Evolutionary conservation across 1,140 invertebrate species (phyloP).

Genomic region (Philaenus spumarius): DNA sequence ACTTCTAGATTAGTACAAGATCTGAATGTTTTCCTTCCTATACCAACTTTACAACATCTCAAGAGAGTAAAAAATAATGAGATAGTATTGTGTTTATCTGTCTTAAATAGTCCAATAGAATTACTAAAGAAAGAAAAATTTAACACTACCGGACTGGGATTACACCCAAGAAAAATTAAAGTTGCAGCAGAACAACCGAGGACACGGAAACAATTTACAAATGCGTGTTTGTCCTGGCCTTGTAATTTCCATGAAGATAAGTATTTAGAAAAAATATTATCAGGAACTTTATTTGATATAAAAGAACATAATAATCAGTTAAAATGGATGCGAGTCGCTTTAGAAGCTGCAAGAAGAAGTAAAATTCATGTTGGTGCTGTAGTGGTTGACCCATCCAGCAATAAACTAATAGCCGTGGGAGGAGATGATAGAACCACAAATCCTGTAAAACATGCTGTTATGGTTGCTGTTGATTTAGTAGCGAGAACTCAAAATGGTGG

Average conservation of each 20-base stretch:
- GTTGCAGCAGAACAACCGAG: constrained; percentile 56
- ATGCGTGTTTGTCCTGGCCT: constrained; percentile 63
- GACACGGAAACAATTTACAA: constrained; percentile 59
- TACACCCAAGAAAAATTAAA: constrained; percentile 42
- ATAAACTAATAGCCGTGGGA: constrained; percentile 57
- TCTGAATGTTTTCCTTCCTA: constrained; percentile 47
- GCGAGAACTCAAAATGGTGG: constrained; percentile 76
- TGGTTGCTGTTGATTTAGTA: constrained; percentile 80
- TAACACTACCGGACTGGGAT: constrained; percentile 40
- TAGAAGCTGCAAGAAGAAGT: constrained; percentile 39
- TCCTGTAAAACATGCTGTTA: constrained; percentile 76
- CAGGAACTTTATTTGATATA: constrained; percentile 53
- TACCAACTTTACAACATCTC: constrained; percentile 58
- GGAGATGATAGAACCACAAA: constrained; percentile 52
- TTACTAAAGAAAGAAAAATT: neutral
- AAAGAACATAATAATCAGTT: constrained; percentile 51
- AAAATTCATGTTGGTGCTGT: constrained; percentile 46
- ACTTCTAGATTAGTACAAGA: constrained; percentile 54
- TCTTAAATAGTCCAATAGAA: constrained; percentile 7
- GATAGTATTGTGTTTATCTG: constrained; percentile 14
- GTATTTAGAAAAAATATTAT: constrained; percentile 55
- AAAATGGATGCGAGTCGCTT: constrained; percentile 52
- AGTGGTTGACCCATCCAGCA: constrained; percentile 57
- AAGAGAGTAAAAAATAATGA: constrained; percentile 52
- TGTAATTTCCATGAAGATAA: constrained; percentile 77